Conservation (phyloP, 1,140 invertebrate species). For the Parasteatoda tepidariorum region DNA sequence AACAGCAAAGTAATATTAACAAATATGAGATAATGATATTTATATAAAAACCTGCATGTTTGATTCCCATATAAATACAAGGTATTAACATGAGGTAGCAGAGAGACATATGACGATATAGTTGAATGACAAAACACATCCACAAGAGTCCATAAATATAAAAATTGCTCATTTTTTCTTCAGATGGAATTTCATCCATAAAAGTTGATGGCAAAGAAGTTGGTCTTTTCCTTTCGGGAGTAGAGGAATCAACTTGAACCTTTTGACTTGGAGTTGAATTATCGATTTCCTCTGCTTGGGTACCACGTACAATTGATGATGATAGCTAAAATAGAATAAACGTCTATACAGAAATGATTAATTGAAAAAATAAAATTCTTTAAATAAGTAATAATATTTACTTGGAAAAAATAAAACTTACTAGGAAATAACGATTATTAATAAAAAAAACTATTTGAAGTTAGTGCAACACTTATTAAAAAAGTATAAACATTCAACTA, state of each 20-base stretch:
- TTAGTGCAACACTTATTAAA: too few relatives aligned
- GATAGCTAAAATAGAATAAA: not conserved
- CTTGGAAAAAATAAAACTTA: too few relatives aligned
- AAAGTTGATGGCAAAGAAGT: not conserved
- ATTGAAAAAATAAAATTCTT: not conserved
- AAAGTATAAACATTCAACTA: too few relatives aligned
- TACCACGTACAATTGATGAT: too few relatives aligned
- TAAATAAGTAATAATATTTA: too few relatives aligned
- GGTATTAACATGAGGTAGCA: constrained; percentile 77
- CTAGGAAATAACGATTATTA: too few relatives aligned
- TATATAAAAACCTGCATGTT: constrained; percentile 41
- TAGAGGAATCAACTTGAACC: constrained; percentile 57
- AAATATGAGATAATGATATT: not conserved
- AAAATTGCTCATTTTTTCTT: constrained; percentile 70
- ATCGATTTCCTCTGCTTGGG: not conserved
- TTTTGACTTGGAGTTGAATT: constrained; percentile 28
- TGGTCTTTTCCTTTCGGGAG: constrained; percentile 34
- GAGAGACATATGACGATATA: constrained; percentile 81
- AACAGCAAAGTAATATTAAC: too few relatives aligned
- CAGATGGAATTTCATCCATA: constrained; percentile 16
- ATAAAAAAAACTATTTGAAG: too few relatives aligned
- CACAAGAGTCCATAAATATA: constrained; percentile 78
- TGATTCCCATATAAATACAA: constrained; percentile 72
- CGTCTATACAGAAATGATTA: not conserved
- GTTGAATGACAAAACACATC: constrained; percentile 76